These are phyloP conservation scores for Thymallus thymallus DNA, from an alignment of 2,113 vertebrate species.

Conservation along the genomic window DNA sequence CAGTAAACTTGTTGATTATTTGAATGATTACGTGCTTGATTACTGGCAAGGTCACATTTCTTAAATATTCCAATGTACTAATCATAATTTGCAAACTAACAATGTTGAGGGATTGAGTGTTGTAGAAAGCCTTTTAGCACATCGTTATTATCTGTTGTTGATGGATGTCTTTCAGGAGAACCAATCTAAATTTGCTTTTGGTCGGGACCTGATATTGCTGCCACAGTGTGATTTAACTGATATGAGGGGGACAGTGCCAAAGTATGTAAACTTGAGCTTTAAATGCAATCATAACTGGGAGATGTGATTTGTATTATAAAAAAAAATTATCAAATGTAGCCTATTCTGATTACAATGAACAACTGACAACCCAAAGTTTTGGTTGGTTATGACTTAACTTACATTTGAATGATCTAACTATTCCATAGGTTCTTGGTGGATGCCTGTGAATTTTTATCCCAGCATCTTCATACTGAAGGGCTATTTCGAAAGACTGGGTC, in stretches of 20 bases:
- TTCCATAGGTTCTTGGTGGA: conserved; percentile 63
- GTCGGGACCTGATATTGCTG: conserved; percentile 47
- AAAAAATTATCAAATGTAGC: background rate
- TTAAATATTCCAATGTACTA: background rate
- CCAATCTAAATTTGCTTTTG: conserved; percentile 44
- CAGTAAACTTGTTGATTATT: too few relatives aligned
- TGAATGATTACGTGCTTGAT: too few relatives aligned
- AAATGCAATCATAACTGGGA: background rate
- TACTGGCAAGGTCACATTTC: too few relatives aligned
- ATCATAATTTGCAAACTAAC: background rate
- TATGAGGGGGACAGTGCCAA: conserved; percentile 49
- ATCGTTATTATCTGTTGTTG: background rate
- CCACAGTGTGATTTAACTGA: conserved; percentile 41
- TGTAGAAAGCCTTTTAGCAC: background rate
- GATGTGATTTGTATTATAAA: background rate
- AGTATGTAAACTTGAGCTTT: conserved; percentile 43
- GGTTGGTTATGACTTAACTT: too few relatives aligned
- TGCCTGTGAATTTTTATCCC: conserved; percentile 56
- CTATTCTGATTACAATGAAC: background rate
- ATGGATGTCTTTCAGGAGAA: conserved; percentile 38
- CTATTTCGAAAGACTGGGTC: conserved; percentile 71
- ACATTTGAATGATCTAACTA: background rate
- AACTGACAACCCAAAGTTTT: background rate
- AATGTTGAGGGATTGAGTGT: background rate
- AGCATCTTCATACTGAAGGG: conserved; percentile 60